A percentile compares a stretch with the other conserved stretches of the same genome.
Evolutionary conservation across 2,797 vertebrate species (phyloP).

Genomic region (Molossus alvarezi): DNA sequence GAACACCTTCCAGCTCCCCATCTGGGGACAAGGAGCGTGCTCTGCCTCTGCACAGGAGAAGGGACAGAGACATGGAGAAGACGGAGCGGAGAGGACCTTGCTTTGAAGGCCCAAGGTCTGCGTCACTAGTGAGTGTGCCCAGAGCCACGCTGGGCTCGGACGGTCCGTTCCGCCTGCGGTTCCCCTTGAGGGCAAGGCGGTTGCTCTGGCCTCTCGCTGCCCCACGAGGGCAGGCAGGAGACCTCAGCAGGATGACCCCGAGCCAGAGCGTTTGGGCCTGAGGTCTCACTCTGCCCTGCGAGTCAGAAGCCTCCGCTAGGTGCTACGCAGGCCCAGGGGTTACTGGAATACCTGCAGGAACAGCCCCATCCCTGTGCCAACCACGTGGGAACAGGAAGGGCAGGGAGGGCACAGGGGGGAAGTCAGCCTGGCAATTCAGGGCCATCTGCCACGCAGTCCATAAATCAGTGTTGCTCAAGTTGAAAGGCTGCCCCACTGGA

Average conservation of each 20-base stretch:
- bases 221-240: neutral
- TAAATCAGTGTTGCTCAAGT: conserved; percentile 66
- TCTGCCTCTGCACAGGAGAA: neutral
- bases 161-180: neutral
- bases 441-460: conserved; percentile 58
- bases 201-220: neutral
- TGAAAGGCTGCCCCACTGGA: conserved; percentile 53
- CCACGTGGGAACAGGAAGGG: neutral
- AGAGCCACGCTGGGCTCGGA: neutral
- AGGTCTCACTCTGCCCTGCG: neutral
- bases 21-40: neutral
- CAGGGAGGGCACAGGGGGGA: neutral
- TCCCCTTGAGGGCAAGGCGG: neutral
- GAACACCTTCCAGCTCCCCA: neutral
- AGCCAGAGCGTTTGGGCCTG: neutral
- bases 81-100: neutral
- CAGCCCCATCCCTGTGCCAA: neutral
- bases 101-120: neutral
- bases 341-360: neutral
- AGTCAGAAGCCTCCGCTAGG: neutral
- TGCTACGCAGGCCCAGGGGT: neutral
- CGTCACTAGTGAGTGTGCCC: neutral
- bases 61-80: neutral
- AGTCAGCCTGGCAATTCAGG: conserved; percentile 57
- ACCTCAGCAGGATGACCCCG: neutral